phyloP scores from a whole-genome alignment of 2,888 invertebrate species.

The Andrena marginata region DNA sequence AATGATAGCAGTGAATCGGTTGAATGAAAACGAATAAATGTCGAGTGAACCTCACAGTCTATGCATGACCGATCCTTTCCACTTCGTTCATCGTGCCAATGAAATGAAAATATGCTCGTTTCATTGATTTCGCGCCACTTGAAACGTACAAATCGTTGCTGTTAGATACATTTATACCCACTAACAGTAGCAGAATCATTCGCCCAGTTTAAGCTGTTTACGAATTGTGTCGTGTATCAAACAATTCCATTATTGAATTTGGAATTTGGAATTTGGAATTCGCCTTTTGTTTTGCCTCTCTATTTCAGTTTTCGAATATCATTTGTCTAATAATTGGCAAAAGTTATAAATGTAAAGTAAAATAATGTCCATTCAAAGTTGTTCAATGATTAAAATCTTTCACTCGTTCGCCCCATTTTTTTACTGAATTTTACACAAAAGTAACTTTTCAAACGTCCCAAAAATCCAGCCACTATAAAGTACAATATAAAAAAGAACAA shows the following conservation, averaged over 20 bases:
- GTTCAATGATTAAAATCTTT: too few species aligned
- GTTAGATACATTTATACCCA: background rate
- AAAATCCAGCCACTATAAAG: background rate
- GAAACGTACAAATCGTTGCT: background rate
- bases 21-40: conserved; percentile 31
- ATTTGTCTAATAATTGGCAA: background rate
- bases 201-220: conserved; percentile 23
- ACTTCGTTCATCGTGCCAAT: conserved; percentile 11
- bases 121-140: conserved; percentile 37
- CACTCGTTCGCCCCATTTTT: background rate
- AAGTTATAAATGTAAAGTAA: too few species aligned
- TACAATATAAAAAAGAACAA: background rate
- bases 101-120: conserved; percentile 34
- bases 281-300: background rate
- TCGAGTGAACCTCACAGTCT: background rate
- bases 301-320: background rate
- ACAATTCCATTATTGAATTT: background rate
- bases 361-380: too few species aligned
- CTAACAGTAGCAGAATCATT: background rate
- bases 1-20: conserved; percentile 57
- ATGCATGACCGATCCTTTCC: conserved; percentile 2
- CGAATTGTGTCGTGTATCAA: background rate
- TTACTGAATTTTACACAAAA: background rate
- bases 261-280: too few species aligned
- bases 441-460: background rate